Evolutionary conservation across 1,140 invertebrate species (phyloP), one percentile per base, ranked within the genome.

Genomic region (Orius insidiosus): DNA sequence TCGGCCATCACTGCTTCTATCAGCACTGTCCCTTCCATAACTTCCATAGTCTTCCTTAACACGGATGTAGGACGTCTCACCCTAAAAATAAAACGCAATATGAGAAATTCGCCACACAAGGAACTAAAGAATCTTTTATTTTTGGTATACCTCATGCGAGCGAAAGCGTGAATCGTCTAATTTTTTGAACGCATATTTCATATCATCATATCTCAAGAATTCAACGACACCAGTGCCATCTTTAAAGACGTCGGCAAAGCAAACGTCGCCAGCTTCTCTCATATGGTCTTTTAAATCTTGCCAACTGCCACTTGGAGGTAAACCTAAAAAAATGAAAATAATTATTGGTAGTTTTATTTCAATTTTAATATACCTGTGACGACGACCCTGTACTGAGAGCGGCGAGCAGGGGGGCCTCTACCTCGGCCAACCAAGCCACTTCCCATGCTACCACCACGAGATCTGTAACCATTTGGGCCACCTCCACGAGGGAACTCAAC

Each of bases 221-320:
- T 98, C 95, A 1, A 97, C 93, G 3, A 98, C 90, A 2, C 95
- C 95, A 13, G 90, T 94, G 9, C 95, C 93, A 67, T 98, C 94
- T 65, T 97, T 97, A 65, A 89, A 97, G 18, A 94, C 88, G 72
- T 98, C 95, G 0, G 95, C 93, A 67, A 94, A 98, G 62, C 92
- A 96, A 3, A 98, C 94, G 68, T 98, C 94, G 10, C 95, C 94
- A 14, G 94, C 94, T 64, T 98, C 94, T 34, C 95, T 71, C 94
- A 98, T 98, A 59, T 97, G 92, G 68, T 99, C 95, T 62, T 99
- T 99, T 16, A 99, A 69, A 68, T 98, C 95, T 67, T 98, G 92
- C 87, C 89, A 96, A 50, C 87, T 93, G 0, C 93, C 92, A 38
- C 82, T 85, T 1, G 84, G 74, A 32, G 92, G 87, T 44, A 87